Evolutionary conservation across 2,113 vertebrate genomes (phyloP), one percentile per base, ranked within the genome.

Genomic region (Macquaria australasica): DNA sequence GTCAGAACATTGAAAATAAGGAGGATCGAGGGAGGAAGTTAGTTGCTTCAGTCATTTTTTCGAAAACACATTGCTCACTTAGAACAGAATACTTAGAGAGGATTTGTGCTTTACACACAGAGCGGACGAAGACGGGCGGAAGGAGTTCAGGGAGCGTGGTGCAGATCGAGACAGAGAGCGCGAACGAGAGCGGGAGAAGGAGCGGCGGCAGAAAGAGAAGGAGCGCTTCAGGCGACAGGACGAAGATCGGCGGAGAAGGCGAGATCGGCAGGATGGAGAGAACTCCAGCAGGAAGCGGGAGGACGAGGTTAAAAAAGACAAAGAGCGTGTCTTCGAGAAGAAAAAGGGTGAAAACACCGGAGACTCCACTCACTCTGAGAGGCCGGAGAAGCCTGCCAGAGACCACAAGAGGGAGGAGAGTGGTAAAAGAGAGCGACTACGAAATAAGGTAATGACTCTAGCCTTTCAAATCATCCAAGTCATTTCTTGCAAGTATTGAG

Each of bases 1-100:
- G 97, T 79, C 96, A 95, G 50, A 97, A 98, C 88, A 89, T 92
- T 6, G 97, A 98, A 70, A 89, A 93, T 87, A 97, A 96, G 89
- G 98, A 99, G 85, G 98, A 99, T 73, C 97, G 97, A 83, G 94
- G 90, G 85, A 97, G 96, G 92, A 98, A 97, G 97, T 97, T 83
- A 89, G 95, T 95, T 12, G 6, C 43, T 45, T 34, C 2, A 21
- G 6, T 66, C 0, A 14, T 14, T 51, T 62, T 23, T 78, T 51
- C 59, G 0, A 14, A 62, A n/a, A 51, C 7, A 9, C 6, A 5
- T n/a, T 41, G 10, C 8, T 53, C n/a, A 43, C 4, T 62, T 79
- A 73, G 5, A 77, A 28, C 37, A 25, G 10, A 51, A 59, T 67
- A 7, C 23, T 51, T 25, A 1, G 59, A 20, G 3, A 25, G 5